Evolutionary conservation across 2,797 vertebrate genomes (phyloP), one percentile per base, ranked within the genome.

Genomic region (Macroramphosus scolopax): DNA sequence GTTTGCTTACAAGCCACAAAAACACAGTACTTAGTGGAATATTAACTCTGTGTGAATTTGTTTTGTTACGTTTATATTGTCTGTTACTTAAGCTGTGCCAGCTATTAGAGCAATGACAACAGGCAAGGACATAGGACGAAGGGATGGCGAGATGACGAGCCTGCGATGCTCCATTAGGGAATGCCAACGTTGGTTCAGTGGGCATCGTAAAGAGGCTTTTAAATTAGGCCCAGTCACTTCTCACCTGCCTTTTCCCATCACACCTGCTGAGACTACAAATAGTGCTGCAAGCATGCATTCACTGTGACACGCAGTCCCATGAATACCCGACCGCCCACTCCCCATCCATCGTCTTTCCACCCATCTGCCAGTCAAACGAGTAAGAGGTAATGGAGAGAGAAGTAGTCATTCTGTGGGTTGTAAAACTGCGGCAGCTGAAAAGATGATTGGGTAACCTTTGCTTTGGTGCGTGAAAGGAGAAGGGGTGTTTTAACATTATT

Each of bases 351-450:
- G 37, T 68, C 62, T 75, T 66, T 68, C 55, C 69, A 65, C 72
- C 78, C 75, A 72, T 78, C 77, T 79, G 81, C 75, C 79, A 79
- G 77, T 86, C 83, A 87, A 86, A 87, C 44, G 47, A 78, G 74
- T 61, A 51, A 70, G 76, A 82, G 82, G 76, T 84, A 89, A 88
- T 85, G 79, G 78, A 71, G 75, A 83, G 82, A 80, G 62, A 79
- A 84, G 76, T 66, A 60, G 69, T 75, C 73, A 47, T 79, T 83
- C 58, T 49, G 52, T 38, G 54, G 77, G n/a, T 72, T 75, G 76
- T 79, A 69, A 84, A 83, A 81, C 61, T 35, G 63, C 52, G 25
- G 61, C 75, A 77, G 75, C 53, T 31, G 26, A 73, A 72, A 70
- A 52, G 55, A 77, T 70, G 75, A 84, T 78, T 58, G 71, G 58